A percentile compares a stretch with the other conserved stretches of the same genome.
Evolutionary conservation across 2,113 vertebrate genomes (phyloP).

Genomic region (Vidua macroura): DNA sequence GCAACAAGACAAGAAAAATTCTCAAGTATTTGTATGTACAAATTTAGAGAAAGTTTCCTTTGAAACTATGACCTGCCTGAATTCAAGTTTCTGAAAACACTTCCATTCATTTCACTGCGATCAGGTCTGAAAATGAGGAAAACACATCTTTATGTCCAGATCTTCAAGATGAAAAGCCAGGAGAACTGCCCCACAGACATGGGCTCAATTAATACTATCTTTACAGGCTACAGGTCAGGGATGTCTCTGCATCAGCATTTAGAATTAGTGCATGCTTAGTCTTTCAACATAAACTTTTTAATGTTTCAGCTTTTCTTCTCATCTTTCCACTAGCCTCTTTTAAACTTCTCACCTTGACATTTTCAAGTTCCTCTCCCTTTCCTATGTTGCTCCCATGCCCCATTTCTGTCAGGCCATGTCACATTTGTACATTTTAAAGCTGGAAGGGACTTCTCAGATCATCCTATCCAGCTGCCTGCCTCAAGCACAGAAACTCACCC

Average conservation of each 20-base stretch:
- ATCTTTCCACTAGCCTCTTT: not conserved
- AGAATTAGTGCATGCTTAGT: not conserved
- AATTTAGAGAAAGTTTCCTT: not conserved
- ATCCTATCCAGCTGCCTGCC: not conserved
- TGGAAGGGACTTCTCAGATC: not conserved
- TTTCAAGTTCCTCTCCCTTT: not conserved
- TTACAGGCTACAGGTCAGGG: not conserved
- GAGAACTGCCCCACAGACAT: not conserved
- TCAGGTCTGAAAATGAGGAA: not conserved
- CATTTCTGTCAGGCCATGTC: not conserved
- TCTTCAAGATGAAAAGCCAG: not conserved
- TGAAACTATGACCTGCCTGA: constrained; percentile 1
- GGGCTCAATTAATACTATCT: not conserved
- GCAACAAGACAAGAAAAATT: not conserved
- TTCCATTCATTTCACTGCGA: not conserved
- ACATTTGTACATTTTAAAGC: not conserved
- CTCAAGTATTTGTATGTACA: not conserved
- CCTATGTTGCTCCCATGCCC: not conserved
- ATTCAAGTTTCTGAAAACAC: not conserved
- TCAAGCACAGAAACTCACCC: not conserved
- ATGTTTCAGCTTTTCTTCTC: not conserved
- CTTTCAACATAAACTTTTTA: not conserved
- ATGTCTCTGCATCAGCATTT: not conserved
- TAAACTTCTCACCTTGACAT: not conserved
- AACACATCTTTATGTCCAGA: not conserved